These are phyloP conservation scores for Tadarida brasiliensis DNA, from an alignment of 2,797 vertebrate species.

Conservation along the genomic window DNA sequence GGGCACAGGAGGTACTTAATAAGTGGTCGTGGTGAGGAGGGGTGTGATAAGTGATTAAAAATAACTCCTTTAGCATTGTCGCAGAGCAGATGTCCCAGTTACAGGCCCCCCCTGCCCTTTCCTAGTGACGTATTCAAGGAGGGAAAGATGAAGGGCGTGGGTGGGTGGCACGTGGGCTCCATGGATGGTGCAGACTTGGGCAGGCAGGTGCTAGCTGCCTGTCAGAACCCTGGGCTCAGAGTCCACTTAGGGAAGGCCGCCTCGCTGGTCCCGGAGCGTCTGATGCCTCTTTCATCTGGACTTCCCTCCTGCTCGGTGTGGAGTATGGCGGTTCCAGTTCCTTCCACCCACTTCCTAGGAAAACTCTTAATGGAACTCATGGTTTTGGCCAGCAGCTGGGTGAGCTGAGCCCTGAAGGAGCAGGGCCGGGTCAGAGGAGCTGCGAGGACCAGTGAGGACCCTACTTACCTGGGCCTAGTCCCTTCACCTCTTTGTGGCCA, in stretches of 20 bases:
- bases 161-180: fast-evolving
- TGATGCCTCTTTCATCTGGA: background rate
- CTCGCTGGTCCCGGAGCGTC: fast-evolving
- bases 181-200: too few relatives aligned
- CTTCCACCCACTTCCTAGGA: background rate
- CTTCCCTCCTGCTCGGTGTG: background rate
- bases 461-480: background rate
- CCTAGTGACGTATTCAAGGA: too few relatives aligned
- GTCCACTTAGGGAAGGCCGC: fast-evolving
- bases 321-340: fast-evolving
- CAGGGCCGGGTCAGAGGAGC: background rate
- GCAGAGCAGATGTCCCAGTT: fast-evolving
- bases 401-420: background rate
- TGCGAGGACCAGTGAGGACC: background rate
- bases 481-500: background rate
- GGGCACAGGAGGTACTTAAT: background rate
- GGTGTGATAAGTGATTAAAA: background rate
- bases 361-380: background rate
- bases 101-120: background rate
- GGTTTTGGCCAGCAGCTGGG: background rate
- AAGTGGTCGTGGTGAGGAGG: too few relatives aligned
- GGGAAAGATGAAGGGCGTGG: background rate
- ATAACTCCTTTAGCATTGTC: background rate
- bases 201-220: background rate
- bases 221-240: background rate